Evolutionary conservation across 2,888 invertebrate genomes (phyloP).

Genomic region (Macaria notata): DNA sequence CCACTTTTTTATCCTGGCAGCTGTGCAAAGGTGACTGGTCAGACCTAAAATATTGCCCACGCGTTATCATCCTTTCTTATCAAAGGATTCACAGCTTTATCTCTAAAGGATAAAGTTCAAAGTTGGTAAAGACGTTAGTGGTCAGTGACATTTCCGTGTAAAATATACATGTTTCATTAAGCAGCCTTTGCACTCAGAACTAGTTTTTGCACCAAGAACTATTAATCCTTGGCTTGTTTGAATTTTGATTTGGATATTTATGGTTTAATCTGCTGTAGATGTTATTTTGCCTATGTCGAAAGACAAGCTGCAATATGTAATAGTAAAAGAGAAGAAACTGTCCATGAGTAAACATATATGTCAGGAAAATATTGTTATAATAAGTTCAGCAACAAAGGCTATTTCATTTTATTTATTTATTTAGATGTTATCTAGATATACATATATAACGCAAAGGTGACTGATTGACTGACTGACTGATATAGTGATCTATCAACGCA

Average conservation of each 20-base stretch:
- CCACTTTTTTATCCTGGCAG: conserved; percentile 20
- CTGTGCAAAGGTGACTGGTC: conserved; percentile 21
- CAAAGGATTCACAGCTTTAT: conserved; percentile 17
- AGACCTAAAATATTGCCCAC: conserved; percentile 24
- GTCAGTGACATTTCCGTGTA: conserved; percentile 30
- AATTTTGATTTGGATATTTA: not conserved
- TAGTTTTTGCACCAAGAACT: conserved; percentile 19
- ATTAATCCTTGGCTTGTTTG: conserved; percentile 1
- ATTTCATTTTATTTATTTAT: too few species aligned
- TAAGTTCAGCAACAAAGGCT: too few species aligned
- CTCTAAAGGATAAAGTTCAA: conserved; percentile 7
- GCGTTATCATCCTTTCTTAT: conserved; percentile 3
- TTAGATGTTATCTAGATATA: too few species aligned
- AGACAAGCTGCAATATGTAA: too few species aligned
- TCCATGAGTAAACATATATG: too few species aligned
- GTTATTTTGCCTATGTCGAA: too few species aligned
- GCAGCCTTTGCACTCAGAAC: conserved; percentile 21
- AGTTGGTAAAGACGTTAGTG: conserved; percentile 1
- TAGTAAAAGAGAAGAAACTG: too few species aligned
- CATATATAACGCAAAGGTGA: too few species aligned
- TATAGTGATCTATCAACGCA: too few species aligned
- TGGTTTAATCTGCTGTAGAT: not conserved
- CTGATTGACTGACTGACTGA: too few species aligned
- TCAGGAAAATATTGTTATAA: too few species aligned
- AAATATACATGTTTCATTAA: conserved; percentile 15